Evolutionary conservation across 1,140 invertebrate genomes (phyloP), one percentile per base, ranked within the genome.

Genomic region (Trypoxylus dichotomus): DNA sequence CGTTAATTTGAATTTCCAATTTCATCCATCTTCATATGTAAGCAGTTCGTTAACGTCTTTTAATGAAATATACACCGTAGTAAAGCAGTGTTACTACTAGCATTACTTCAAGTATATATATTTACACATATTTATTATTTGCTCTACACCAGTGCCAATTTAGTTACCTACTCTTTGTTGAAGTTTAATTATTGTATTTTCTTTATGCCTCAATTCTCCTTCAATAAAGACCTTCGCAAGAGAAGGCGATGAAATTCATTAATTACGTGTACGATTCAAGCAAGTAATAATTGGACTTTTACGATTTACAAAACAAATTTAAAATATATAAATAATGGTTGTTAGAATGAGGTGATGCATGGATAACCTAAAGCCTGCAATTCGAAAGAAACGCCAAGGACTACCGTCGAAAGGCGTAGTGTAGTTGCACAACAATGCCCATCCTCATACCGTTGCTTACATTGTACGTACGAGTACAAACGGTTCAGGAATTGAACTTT

Each of bases 381-480:
- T 68, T 68, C 60, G 60, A 68, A 24, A 27, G 60, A 68, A 68
- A 68, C 60, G 60, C 60, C 60, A 68, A 68, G 60, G 60, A 68
- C 60, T 68, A 68, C 60, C 24, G 60, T 68, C 60, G 60, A 68
- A 68, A 68, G 60, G 60, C 60, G 60, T 68, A 27, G 60, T 68
- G 60, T 68, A 15, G 60, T 68, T 68, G 27, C 60, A 68, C 60
- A 68, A 68, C 60, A 68, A 68, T 68, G 60, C 60, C 60, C 60
- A 68, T 68, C 60, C 60, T 68, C 60, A 29, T 68, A 68, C 60
- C 24, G 21, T 68, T 68, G 27, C 60, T 13, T 68, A 54, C 47
- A 54, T 54, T 54, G 47, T 54, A 19, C 19, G 47, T 54, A 54
- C 47, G 47, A 11, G 25, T 68, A 68, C 21, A 24, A 68, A 68